These are phyloP conservation scores for Marmota flaviventris DNA, from an alignment of 2,113 vertebrate species.

Conservation along the genomic window DNA sequence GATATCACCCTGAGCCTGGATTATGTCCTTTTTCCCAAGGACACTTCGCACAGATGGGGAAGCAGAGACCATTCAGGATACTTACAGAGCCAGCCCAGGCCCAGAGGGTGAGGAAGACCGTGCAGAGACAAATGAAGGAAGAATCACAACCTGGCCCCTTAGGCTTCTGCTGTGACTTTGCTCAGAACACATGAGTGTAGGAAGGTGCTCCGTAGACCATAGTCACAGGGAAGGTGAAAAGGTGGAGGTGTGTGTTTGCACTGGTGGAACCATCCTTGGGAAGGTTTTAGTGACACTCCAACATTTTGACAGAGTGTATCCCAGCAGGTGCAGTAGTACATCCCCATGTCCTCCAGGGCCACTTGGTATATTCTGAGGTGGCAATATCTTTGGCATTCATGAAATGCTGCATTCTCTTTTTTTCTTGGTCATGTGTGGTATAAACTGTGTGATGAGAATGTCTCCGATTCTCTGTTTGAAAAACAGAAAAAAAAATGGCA, in stretches of 20 bases:
- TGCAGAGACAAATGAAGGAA: background rate
- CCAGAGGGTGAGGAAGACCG: background rate
- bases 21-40: background rate
- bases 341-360: background rate
- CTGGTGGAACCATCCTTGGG: too few species aligned
- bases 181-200: background rate
- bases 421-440: constrained; percentile 63
- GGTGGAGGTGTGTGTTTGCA: too few species aligned
- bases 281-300: background rate
- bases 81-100: background rate
- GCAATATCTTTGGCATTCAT: background rate
- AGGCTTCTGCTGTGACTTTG: background rate
- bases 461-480: constrained; percentile 35
- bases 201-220: background rate
- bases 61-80: background rate
- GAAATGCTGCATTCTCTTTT: constrained; percentile 49
- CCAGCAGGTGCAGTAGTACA: constrained; percentile 74
- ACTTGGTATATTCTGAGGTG: constrained; percentile 45
- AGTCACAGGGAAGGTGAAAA: background rate
- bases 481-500: background rate
- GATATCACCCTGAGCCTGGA: background rate
- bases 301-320: background rate
- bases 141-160: too few species aligned
- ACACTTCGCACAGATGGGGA: background rate
- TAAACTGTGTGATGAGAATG: background rate